These are phyloP conservation scores for Pelecanus crispus DNA, from an alignment of 2,113 vertebrate genomes.

Conservation along the genomic window DNA sequence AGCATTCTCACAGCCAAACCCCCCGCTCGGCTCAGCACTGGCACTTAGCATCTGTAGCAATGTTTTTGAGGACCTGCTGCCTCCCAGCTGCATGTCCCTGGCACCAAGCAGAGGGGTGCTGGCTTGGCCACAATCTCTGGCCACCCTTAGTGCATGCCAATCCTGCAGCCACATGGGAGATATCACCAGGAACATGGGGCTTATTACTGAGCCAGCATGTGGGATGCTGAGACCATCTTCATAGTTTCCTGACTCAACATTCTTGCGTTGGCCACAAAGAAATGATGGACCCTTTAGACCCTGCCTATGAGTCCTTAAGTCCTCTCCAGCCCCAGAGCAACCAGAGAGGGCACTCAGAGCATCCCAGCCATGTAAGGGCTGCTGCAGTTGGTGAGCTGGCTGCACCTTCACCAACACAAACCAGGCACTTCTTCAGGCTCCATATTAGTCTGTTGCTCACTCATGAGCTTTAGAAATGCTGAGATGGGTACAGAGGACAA, in stretches of 20 bases:
- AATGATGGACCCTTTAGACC: not conserved
- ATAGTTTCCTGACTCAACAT: not conserved
- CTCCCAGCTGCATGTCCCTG: not conserved
- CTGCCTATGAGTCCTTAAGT: not conserved
- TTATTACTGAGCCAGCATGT: not conserved
- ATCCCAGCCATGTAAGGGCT: not conserved
- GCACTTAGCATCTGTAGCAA: not conserved
- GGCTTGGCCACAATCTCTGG: not conserved
- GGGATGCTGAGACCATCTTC: not conserved
- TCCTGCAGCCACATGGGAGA: not conserved
- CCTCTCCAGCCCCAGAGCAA: not conserved
- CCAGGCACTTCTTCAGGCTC: not conserved
- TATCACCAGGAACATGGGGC: fast-evolving
- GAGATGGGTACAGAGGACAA: not conserved
- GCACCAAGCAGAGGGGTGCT: not conserved
- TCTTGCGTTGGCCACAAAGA: not conserved
- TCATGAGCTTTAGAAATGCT: not conserved
- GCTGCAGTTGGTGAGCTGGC: not conserved
- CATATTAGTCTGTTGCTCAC: not conserved
- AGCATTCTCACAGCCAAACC: not conserved
- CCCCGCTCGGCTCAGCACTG: fast-evolving
- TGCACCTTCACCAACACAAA: not conserved
- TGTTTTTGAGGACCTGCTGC: not conserved
- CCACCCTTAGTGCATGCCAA: fast-evolving
- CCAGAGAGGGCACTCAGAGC: not conserved